A percentile compares a stretch with the other conserved stretches of the same genome.
Conservation (phyloP, 2,113 vertebrate species). For the Dunckerocampus dactyliophorus region DNA sequence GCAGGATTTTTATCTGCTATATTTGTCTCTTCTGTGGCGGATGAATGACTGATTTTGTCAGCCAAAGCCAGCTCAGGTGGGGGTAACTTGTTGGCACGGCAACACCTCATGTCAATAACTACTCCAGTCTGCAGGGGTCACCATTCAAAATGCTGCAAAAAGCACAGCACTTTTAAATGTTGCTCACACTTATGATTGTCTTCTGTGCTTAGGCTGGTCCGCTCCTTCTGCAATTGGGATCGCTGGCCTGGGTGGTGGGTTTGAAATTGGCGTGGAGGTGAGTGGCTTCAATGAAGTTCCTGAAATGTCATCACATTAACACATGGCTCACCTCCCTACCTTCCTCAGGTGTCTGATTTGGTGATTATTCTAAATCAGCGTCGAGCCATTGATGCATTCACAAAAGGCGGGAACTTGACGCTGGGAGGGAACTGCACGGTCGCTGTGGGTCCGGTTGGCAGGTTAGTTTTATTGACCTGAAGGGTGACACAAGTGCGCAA, state of each 20-base stretch:
- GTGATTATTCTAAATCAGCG: constrained; percentile 94
- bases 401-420: constrained; percentile 93
- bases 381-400: constrained; percentile 92
- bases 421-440: constrained; percentile 94
- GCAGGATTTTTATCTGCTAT: no score
- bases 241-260: constrained; percentile 93
- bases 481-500: background rate
- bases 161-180: no score
- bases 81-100: no score
- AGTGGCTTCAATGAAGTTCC: constrained; percentile 15
- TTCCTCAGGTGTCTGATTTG: constrained; percentile 86
- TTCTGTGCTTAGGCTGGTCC: constrained; percentile 81
- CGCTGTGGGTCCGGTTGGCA: constrained; percentile 84
- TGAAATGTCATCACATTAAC: background rate
- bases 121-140: no score
- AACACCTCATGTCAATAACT: no score
- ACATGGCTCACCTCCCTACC: background rate
- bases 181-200: background rate
- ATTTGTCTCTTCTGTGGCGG: no score
- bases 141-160: no score
- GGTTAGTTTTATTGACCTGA: constrained; percentile 34
- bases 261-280: constrained; percentile 96
- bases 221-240: constrained; percentile 95
- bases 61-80: no score
- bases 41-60: no score